Conservation (phyloP, 2,797 vertebrate species). For the Pseudomugil gertrudae region DNA sequence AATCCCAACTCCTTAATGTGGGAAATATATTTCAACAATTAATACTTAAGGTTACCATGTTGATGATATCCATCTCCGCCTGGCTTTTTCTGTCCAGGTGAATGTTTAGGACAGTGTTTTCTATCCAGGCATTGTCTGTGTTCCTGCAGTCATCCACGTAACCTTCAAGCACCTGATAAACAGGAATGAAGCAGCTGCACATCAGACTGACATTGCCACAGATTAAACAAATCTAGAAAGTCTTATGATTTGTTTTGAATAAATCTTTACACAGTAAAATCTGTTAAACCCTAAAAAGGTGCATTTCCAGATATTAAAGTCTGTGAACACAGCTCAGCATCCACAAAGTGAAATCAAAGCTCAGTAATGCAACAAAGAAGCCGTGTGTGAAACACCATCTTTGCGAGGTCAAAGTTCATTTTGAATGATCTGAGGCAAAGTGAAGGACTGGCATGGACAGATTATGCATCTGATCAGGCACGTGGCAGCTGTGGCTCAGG, state of each 20-base stretch:
- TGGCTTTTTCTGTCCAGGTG: conserved; percentile 82
- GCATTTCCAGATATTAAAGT: no score
- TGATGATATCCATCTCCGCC: conserved; percentile 75
- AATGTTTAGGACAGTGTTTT: conserved; percentile 85
- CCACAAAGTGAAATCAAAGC: no score
- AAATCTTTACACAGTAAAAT: background rate
- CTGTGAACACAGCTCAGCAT: no score
- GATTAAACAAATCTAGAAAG: background rate
- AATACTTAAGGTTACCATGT: conserved; percentile 67
- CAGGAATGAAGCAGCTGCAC: background rate
- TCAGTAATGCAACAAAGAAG: no score
- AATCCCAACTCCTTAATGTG: background rate
- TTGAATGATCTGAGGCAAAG: no score
- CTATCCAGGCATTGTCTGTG: conserved; percentile 95
- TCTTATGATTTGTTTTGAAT: background rate
- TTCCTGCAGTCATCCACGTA: conserved; percentile 92
- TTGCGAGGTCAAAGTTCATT: no score
- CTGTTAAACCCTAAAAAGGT: no score
- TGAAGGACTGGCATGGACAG: no score
- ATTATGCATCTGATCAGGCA: no score
- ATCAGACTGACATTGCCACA: background rate
- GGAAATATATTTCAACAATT: background rate
- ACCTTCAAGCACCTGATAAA: conserved; percentile 85
- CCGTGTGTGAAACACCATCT: no score
- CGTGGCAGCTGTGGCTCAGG: no score